Base-by-base conservation (phyloP, 2,797 vertebrate species). In the Balearica regulorum region DNA sequence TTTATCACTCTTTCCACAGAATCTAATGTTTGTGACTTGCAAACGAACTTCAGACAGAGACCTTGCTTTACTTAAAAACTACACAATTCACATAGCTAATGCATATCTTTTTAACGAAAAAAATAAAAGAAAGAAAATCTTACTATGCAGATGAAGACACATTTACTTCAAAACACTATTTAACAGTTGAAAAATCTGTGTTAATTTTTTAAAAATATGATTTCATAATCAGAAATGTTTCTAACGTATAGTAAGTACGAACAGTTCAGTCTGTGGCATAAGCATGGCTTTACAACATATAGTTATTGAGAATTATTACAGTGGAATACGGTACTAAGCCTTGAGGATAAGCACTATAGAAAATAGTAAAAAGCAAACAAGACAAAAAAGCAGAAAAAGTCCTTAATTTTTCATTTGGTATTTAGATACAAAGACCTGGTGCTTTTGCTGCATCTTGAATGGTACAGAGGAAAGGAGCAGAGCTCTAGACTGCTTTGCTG, bases 61-160 rank as follows among this genome's bases (percentile, higher is more conserved):
- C 31, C 22, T 6, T 80, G 6, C 8, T 80, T 83, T 62, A 41
- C 8, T 79, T 46, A 21, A 87, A 86, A 75, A 3, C 16, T 35
- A 1, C 0, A 0, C 3, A 41, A 49, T 68, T 89, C 7, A 16
- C 19, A 13, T 20, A 75, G 18, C 5, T 10, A 43, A 2, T 60
- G 17, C 1, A 6, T 33, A 18, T 18, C 1, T 53, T 78, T 57
- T 48, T 18, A 54, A 58, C 29, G 5, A 6, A 14, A 33, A 17
- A 13, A 54, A 29, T 28, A 54, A 37, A 28, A 26, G 1, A 11
- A 43, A 62, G 3, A 54, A 70, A 62, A 6, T 39, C 4, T 41
- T 61, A 1, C 5, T 55, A 1, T 48, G 77, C 14, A n/a, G 48
- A 37, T 17, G 24, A 60, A 89, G 25, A 48, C n/a, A 11, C 5